A percentile compares a stretch with the other conserved stretches of the same genome.
These are phyloP conservation scores for Melanotus villosus DNA, from an alignment of 2,888 invertebrate genomes.

Conservation along the genomic window DNA sequence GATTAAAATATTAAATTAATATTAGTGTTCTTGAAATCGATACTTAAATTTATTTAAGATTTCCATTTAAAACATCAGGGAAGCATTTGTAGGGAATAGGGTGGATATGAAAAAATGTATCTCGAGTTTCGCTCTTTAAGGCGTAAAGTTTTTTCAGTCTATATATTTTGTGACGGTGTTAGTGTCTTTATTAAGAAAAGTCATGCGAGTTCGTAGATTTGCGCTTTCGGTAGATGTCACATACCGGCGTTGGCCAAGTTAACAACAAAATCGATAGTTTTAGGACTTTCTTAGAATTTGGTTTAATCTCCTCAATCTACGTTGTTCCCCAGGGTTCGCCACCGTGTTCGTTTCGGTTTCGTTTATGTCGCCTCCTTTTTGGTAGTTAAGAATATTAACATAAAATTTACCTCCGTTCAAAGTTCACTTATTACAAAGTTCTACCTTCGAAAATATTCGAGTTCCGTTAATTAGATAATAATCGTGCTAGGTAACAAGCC, in stretches of 20 bases:
- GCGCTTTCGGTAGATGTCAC: constrained; percentile 14
- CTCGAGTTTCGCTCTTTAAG: too few relatives aligned
- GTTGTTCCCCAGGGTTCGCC: constrained; percentile 13
- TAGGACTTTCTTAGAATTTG: constrained; percentile 24
- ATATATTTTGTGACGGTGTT: too few relatives aligned
- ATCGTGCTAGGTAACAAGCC: not conserved
- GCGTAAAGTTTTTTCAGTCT: too few relatives aligned
- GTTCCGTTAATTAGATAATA: not conserved
- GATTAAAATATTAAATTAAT: too few relatives aligned
- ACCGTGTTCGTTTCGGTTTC: not conserved
- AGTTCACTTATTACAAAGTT: not conserved
- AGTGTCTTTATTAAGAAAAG: not conserved
- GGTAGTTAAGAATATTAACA: not conserved
- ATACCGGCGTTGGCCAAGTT: constrained; percentile 5
- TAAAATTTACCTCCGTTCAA: not conserved
- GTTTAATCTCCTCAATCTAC: constrained; percentile 22
- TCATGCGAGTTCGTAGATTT: constrained; percentile 2
- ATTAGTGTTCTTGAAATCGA: too few relatives aligned
- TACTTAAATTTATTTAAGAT: too few relatives aligned
- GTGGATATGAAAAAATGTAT: too few relatives aligned
- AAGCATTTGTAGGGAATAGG: too few relatives aligned
- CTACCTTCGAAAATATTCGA: not conserved
- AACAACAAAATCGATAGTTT: constrained; percentile 26
- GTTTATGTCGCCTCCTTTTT: not conserved
- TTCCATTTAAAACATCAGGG: too few relatives aligned